Evolutionary conservation across 1,140 invertebrate genomes (phyloP).

Genomic region (Lordiphosa stackelbergi): DNA sequence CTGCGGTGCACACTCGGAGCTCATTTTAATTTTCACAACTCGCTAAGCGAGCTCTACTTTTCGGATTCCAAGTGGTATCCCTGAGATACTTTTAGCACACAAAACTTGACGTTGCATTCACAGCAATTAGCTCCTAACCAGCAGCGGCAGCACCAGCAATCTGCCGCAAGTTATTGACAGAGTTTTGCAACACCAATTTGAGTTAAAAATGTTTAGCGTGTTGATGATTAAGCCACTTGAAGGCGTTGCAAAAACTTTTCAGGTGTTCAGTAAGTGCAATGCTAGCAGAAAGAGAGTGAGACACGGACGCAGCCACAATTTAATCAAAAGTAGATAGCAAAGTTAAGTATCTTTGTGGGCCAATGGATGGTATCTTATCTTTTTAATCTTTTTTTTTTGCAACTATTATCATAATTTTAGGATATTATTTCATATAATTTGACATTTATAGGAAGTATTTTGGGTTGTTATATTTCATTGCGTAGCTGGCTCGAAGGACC

Average conservation of each 20-base stretch:
- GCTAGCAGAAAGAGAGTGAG: neutral
- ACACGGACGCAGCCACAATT: neutral
- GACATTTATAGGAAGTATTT: too few species aligned
- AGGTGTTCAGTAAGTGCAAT: conserved; percentile 6
- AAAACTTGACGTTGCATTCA: neutral
- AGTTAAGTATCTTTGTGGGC: neutral
- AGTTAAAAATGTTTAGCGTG: conserved; percentile 13
- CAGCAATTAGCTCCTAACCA: conserved; percentile 2
- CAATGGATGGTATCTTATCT: too few species aligned
- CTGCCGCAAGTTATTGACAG: conserved; percentile 8
- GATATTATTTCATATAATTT: too few species aligned
- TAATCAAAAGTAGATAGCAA: neutral
- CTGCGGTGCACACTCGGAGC: conserved; percentile 4
- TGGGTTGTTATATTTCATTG: too few species aligned
- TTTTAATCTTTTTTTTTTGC: too few species aligned
- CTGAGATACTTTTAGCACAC: conserved; percentile 2
- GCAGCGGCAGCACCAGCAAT: neutral
- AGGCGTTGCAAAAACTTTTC: conserved; percentile 6
- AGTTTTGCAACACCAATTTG: conserved; percentile 13
- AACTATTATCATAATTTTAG: too few species aligned
- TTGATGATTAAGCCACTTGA: conserved; percentile 12
- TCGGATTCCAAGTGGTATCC: conserved; percentile 2
- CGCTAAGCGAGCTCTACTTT: neutral
- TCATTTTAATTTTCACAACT: conserved; percentile 11
- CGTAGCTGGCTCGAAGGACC: too few species aligned